Percentiles rank a stretch among this genome's conserved stretches.
Evolutionary conservation across 2,888 invertebrate species (phyloP).

Genomic region (Melieria picta): DNA sequence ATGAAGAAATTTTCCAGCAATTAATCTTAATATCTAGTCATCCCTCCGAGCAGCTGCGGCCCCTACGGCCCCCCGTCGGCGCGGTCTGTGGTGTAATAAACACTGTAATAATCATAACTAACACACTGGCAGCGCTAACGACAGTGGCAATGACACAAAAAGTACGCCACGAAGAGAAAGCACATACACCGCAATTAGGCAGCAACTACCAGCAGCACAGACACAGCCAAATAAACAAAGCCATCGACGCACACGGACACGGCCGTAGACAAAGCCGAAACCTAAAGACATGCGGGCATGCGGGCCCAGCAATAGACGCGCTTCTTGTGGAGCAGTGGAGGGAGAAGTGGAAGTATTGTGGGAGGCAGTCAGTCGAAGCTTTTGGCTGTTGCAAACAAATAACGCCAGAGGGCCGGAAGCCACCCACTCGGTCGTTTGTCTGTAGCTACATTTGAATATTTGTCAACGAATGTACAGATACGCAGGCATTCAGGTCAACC

Average conservation of each 20-base stretch:
- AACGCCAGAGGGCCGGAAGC: too few relatives aligned
- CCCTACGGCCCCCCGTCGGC: too few relatives aligned
- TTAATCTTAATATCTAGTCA: conserved; percentile 51
- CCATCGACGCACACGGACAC: conserved; percentile 15
- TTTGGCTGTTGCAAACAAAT: too few relatives aligned
- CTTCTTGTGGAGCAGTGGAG: too few relatives aligned
- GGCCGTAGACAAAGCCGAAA: conserved; percentile 1
- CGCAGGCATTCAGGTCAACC: conserved; percentile 55
- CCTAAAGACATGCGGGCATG: neutral
- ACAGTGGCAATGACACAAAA: conserved; percentile 22
- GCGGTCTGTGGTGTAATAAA: conserved; percentile 48
- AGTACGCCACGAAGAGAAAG: neutral
- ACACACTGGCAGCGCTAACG: conserved; percentile 43
- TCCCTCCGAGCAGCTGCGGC: conserved; percentile 43
- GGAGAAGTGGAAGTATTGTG: too few relatives aligned
- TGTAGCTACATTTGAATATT: conserved; percentile 27
- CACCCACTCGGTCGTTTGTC: neutral
- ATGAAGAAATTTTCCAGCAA: conserved; percentile 50
- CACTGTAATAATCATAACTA: conserved; percentile 58
- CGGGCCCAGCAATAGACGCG: too few relatives aligned
- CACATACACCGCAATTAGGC: conserved; percentile 13
- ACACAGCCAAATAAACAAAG: conserved; percentile 21
- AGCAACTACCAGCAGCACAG: conserved; percentile 6
- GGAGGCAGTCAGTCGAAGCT: too few relatives aligned
- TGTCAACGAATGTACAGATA: conserved; percentile 50